Evolutionary conservation across 2,113 vertebrate genomes (phyloP).

Genomic region (Phrynocephalus versicolor): DNA sequence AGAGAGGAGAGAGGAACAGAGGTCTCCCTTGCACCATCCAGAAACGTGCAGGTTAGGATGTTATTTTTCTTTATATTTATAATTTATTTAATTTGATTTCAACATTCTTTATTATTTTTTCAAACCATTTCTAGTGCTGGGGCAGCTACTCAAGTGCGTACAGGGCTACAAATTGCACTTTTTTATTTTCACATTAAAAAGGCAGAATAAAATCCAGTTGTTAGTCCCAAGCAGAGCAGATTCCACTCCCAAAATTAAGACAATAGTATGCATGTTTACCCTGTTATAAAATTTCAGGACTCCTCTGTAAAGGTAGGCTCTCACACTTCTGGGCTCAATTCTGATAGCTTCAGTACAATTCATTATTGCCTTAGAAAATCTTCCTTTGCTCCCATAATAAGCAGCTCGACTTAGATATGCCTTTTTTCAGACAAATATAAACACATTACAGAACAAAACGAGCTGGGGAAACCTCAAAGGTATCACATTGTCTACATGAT

Average conservation of each 20-base stretch:
- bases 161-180: too few relatives aligned
- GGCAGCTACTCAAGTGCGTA: too few relatives aligned
- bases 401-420: slow-evolving; percentile 78
- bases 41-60: too few relatives aligned
- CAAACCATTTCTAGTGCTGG: too few relatives aligned
- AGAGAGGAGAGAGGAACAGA: too few relatives aligned
- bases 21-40: too few relatives aligned
- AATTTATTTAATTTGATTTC: too few relatives aligned
- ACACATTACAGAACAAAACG: background rate
- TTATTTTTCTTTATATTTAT: too few relatives aligned
- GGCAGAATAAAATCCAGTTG: too few relatives aligned
- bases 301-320: slow-evolving; percentile 77
- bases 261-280: slow-evolving; percentile 56
- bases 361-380: slow-evolving; percentile 81
- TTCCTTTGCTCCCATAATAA: slow-evolving; percentile 75
- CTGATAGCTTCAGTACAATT: slow-evolving; percentile 81
- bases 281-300: slow-evolving; percentile 78
- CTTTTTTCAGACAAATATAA: slow-evolving; percentile 67
- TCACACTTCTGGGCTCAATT: slow-evolving; percentile 73
- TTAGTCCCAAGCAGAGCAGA: too few relatives aligned
- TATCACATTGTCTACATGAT: background rate
- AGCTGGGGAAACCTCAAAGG: background rate
- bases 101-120: too few relatives aligned
- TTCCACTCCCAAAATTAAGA: background rate
- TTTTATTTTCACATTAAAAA: too few relatives aligned